These are phyloP conservation scores for Sus cebifrons DNA, from an alignment of 2,797 vertebrate genomes.

Conservation along the genomic window DNA sequence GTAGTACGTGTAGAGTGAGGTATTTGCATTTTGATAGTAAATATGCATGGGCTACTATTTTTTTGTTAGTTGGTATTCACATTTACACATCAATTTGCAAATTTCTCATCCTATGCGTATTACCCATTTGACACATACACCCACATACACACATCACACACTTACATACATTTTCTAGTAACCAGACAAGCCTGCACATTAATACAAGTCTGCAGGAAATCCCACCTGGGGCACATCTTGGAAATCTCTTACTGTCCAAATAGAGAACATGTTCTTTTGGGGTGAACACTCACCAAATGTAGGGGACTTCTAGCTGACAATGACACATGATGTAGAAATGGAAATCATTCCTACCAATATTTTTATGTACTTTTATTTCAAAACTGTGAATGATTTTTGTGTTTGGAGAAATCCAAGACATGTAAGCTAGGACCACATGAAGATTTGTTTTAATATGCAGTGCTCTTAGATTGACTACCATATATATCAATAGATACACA, in stretches of 20 bases:
- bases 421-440: constrained; percentile 77
- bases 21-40: constrained; percentile 86
- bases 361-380: background rate
- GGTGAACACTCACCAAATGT: background rate
- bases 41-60: constrained; percentile 71
- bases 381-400: constrained; percentile 27
- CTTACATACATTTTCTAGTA: constrained; percentile 81
- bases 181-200: constrained; percentile 82
- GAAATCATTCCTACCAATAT: constrained; percentile 59
- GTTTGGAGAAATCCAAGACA: constrained; percentile 82
- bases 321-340: background rate
- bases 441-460: constrained; percentile 84
- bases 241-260: constrained; percentile 79
- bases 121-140: constrained; percentile 82
- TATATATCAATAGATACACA: constrained; percentile 81
- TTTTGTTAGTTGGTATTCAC: constrained; percentile 75
- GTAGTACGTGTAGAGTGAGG: constrained; percentile 81
- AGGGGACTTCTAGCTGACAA: constrained; percentile 51
- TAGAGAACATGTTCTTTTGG: constrained; percentile 62
- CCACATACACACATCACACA: constrained; percentile 83
- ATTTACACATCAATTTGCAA: constrained; percentile 86
- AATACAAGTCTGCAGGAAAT: constrained; percentile 82
- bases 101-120: constrained; percentile 84
- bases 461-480: constrained; percentile 76
- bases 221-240: constrained; percentile 78